These are phyloP conservation scores for Hypotaenidia okinawae DNA, from an alignment of 2,797 vertebrate species.

Conservation along the genomic window DNA sequence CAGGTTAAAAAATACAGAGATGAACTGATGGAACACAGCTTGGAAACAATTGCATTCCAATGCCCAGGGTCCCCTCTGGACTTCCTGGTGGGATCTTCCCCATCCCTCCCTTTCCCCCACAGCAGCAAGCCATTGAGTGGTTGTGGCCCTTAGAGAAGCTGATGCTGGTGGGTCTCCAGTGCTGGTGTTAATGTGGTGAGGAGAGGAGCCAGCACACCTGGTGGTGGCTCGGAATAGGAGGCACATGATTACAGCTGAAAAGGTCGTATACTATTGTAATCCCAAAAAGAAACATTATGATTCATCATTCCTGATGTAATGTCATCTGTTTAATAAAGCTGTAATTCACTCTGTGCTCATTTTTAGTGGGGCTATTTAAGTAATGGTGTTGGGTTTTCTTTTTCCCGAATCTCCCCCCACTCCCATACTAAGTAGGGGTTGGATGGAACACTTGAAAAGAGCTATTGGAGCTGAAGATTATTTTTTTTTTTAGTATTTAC, in stretches of 20 bases:
- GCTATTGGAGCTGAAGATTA: conserved; percentile 45
- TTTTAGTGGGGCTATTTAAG: conserved; percentile 75
- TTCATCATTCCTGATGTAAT: conserved; percentile 74
- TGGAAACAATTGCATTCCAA: too few species aligned
- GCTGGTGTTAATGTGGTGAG: conserved; percentile 12
- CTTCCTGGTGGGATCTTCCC: neutral
- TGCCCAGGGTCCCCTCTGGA: rapidly evolving
- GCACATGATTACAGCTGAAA: conserved; percentile 64
- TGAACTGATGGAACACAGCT: too few species aligned
- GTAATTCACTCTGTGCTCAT: conserved; percentile 68
- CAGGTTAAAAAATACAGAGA: too few species aligned
- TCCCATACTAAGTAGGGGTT: conserved; percentile 55
- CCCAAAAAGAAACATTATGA: conserved; percentile 71
- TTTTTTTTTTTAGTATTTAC: conserved; percentile 60
- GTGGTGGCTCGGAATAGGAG: conserved; percentile 36
- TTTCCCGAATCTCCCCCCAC: neutral
- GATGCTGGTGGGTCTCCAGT: neutral
- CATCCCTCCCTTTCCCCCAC: neutral
- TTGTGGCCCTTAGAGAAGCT: neutral
- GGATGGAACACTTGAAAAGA: conserved; percentile 16
- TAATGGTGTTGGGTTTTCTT: conserved; percentile 39
- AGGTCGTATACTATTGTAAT: conserved; percentile 64
- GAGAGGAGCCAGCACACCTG: conserved; percentile 63
- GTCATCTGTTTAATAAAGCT: conserved; percentile 74
- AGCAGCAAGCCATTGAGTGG: neutral